Conservation (phyloP, 2,888 invertebrate genomes). For the Carpatolechia fugitivella region DNA sequence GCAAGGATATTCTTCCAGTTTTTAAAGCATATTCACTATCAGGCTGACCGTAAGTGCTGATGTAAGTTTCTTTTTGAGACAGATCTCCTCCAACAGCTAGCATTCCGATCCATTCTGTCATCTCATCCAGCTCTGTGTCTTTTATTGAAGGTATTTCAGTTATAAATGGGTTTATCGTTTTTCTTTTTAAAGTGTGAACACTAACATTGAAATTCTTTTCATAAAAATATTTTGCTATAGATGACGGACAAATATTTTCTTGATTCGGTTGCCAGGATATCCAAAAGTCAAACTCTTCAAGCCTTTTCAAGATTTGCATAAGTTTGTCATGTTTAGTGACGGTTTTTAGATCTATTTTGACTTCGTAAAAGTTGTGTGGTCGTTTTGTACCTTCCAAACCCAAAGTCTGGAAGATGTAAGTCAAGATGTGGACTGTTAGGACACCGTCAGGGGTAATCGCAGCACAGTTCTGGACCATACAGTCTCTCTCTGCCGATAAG, state of each 20-base stretch:
- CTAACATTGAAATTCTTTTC: constrained; percentile 45
- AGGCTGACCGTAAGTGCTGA: constrained; percentile 58
- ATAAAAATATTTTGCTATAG: constrained; percentile 65
- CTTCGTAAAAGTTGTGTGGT: constrained; percentile 53
- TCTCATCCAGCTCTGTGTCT: constrained; percentile 53
- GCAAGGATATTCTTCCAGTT: constrained; percentile 50
- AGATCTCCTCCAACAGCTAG: constrained; percentile 48
- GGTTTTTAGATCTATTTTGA: constrained; percentile 50
- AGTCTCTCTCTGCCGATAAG: constrained; percentile 49
- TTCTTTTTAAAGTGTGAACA: constrained; percentile 35
- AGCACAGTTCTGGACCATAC: constrained; percentile 57
- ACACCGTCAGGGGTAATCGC: constrained; percentile 60
- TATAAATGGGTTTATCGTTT: constrained; percentile 42
- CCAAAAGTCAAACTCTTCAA: constrained; percentile 51
- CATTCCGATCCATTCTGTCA: constrained; percentile 69
- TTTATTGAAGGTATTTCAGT: constrained; percentile 49
- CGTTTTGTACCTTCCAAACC: constrained; percentile 62
- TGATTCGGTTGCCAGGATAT: constrained; percentile 57
- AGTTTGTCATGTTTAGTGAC: constrained; percentile 39
- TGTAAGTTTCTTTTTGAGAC: constrained; percentile 46
- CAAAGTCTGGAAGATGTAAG: constrained; percentile 59
- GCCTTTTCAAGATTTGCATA: constrained; percentile 39
- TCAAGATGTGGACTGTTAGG: constrained; percentile 51
- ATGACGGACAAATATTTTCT: constrained; percentile 61
- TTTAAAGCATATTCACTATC: constrained; percentile 47